Evolutionary conservation across 1,140 invertebrate species (phyloP).

Genomic region (Ladona fulva): DNA sequence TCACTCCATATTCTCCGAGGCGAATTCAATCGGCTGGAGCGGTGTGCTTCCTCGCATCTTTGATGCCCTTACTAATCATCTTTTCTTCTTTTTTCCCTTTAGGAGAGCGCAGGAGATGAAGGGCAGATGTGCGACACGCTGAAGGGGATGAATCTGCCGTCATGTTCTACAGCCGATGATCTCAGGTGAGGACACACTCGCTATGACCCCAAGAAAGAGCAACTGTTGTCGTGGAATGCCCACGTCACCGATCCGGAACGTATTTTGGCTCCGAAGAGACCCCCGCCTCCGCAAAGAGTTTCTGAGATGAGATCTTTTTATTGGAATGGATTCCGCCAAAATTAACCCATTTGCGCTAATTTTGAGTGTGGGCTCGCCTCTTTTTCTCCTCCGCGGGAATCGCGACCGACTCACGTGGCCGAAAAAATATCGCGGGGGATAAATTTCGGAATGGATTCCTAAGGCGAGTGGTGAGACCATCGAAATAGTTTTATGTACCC

Average conservation of each 20-base stretch:
- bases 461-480: too few species aligned
- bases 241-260: background rate
- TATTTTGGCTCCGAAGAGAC: background rate
- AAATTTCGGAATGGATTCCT: too few species aligned
- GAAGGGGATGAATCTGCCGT: background rate
- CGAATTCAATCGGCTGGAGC: too few species aligned
- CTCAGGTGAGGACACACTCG: background rate
- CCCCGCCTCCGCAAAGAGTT: background rate
- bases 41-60: too few species aligned
- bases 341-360: background rate
- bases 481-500: too few species aligned
- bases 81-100: background rate
- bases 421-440: too few species aligned
- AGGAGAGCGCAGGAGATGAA: background rate
- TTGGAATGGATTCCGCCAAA: background rate
- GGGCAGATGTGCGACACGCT: background rate
- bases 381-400: too few species aligned
- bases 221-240: background rate
- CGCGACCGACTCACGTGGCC: too few species aligned
- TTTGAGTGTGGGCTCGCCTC: background rate
- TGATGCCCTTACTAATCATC: too few species aligned
- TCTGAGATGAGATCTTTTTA: background rate
- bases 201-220: background rate
- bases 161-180: background rate
- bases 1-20: too few species aligned